Evolutionary conservation across 2,113 vertebrate genomes (phyloP).

Genomic region (Nyctereutes procyonoides): DNA sequence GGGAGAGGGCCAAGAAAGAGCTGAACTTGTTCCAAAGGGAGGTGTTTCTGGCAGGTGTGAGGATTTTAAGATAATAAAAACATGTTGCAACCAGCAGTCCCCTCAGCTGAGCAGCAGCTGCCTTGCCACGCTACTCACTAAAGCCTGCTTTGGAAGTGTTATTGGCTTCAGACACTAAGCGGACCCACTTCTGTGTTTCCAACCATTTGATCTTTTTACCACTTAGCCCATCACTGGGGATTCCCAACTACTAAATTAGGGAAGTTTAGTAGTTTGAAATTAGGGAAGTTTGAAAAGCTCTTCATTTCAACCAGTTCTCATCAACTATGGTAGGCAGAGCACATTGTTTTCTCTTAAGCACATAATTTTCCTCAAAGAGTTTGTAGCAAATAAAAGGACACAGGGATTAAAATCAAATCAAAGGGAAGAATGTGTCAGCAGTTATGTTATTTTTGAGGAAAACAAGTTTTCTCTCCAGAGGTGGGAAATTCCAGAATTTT

Average conservation of each 20-base stretch:
- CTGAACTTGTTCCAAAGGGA: conserved; percentile 80
- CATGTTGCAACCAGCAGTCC: conserved; percentile 81
- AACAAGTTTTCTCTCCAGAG: conserved; percentile 40
- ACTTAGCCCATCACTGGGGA: conserved; percentile 61
- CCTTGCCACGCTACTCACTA: conserved; percentile 62
- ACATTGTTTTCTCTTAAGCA: not conserved
- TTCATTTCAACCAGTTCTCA: conserved; percentile 53
- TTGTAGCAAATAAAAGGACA: conserved; percentile 39
- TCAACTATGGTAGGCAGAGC: conserved; percentile 38
- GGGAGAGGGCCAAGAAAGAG: conserved; percentile 80
- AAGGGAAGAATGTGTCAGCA: not conserved
- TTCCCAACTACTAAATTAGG: conserved; percentile 73
- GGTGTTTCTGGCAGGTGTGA: conserved; percentile 83
- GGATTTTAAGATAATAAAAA: conserved; percentile 81
- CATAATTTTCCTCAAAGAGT: conserved; percentile 54
- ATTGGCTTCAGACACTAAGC: conserved; percentile 58
- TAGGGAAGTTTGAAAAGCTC: conserved; percentile 71
- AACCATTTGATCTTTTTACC: conserved; percentile 79
- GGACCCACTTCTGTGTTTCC: conserved; percentile 70
- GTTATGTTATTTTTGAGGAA: not conserved
- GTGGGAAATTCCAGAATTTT: conserved; percentile 64
- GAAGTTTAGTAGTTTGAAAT: conserved; percentile 74
- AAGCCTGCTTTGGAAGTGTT: conserved; percentile 77
- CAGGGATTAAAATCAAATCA: not conserved
- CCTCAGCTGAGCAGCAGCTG: conserved; percentile 80